Conservation (phyloP, 2,113 vertebrate genomes). For the Halichoeres trimaculatus region DNA sequence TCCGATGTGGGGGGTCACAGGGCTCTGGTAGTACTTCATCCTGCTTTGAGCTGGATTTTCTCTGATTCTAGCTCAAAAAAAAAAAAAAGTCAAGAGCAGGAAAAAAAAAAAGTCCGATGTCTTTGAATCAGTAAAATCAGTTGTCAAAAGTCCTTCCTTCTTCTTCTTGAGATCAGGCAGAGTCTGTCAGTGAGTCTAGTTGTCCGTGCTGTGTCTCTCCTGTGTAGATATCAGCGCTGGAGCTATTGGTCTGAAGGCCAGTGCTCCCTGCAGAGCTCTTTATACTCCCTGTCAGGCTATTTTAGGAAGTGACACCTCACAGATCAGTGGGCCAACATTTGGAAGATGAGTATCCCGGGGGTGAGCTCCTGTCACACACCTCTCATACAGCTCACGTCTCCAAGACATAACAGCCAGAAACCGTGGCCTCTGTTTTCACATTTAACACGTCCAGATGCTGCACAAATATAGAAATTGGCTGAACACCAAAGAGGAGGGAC, state of each 20-base stretch:
- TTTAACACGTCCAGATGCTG: slow-evolving; percentile 17
- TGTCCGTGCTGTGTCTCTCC: slow-evolving; percentile 14
- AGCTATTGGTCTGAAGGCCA: slow-evolving; percentile 49
- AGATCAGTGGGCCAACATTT: slow-evolving; percentile 60
- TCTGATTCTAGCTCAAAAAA: not conserved
- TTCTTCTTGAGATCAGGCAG: not conserved
- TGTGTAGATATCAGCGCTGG: not conserved
- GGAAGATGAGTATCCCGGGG: slow-evolving; percentile 68
- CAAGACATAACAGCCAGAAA: slow-evolving; percentile 59
- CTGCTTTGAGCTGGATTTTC: not conserved
- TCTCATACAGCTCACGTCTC: slow-evolving; percentile 31
- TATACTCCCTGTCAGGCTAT: slow-evolving; percentile 79
- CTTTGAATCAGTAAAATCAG: not conserved
- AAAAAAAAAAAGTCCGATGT: not conserved
- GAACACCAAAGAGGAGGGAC: slow-evolving; percentile 8
- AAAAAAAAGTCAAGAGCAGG: not conserved
- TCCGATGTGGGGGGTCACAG: slow-evolving; percentile 56
- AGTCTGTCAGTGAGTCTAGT: slow-evolving; percentile 22
- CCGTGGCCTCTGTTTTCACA: slow-evolving; percentile 40
- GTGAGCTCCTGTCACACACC: slow-evolving; percentile 39
- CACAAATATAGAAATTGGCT: slow-evolving; percentile 32
- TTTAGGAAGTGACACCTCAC: slow-evolving; percentile 73
- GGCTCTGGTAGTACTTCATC: slow-evolving; percentile 86
- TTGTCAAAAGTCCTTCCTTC: not conserved
- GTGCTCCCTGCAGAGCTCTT: slow-evolving; percentile 46